Base-by-base conservation (phyloP, 2,888 invertebrate species). In the Sylvicola cinctus region DNA sequence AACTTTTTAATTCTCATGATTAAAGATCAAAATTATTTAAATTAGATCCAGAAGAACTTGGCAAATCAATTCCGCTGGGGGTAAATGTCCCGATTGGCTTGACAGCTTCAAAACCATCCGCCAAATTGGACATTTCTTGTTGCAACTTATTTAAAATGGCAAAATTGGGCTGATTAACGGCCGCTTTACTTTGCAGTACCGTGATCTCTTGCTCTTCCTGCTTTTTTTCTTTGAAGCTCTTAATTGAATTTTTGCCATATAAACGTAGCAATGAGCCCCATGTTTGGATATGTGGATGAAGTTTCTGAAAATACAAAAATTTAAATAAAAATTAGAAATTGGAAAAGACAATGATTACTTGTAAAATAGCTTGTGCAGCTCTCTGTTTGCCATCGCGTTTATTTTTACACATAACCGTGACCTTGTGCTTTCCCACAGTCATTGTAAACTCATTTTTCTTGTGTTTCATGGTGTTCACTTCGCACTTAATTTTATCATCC, bases 351-450 rank as follows among this genome's bases (percentile, higher is more conserved):
- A n/a, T n/a, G 36, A 39, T 41, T 46, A 77, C 77, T 67, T 84
- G 81, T 31, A 96, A 60, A 44, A 96, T 88, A 7, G 81, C 75
- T 58, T 98, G 96, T 4, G 95, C 84, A 13, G 96, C 96, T 44
- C 81, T 63, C 52, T 98, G 96, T 54, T 95, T 95, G 5, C 95
- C 96, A 42, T 88, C 88, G 47, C 87, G 73, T 58, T 96, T 96
- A 60, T 95, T 96, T 54, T 84, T 81, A 55, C 93, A 91, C n/a
- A 77, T 64, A 15, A 95, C 88, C 15, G 78, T 79, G 2, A 85
- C 90, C 10, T 71, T 70, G 52, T 93, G 87, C 52, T 87, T 85
- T 33, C 91, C 93, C 28, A 93, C 91, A 10, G 73, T 76, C 85
- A 96, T 90, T 23, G 80, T 84, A 50, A 90, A 81, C 61, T 91